Evolutionary conservation across 1,140 invertebrate genomes (phyloP).

Genomic region (Parapsyche elsis): DNA sequence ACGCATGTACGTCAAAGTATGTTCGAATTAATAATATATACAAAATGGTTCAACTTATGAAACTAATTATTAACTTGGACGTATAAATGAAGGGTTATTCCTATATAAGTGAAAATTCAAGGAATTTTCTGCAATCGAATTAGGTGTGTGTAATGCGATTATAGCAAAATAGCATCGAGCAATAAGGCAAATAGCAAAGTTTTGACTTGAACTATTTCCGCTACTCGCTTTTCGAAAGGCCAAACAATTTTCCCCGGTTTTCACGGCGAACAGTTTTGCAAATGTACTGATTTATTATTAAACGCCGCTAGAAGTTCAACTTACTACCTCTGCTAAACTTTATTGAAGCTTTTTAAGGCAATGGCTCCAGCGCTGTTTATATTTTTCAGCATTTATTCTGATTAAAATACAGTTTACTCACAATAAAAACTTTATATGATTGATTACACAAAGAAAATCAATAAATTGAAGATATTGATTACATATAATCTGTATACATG

Average conservation of each 20-base stretch:
- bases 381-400: no score
- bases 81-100: no score
- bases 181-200: not conserved
- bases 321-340: conserved; percentile 23
- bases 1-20: not conserved
- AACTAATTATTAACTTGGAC: not conserved
- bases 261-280: conserved; percentile 1
- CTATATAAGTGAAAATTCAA: no score
- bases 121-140: no score
- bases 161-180: not conserved
- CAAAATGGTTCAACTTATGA: not conserved
- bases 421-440: no score
- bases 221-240: not conserved
- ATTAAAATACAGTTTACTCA: no score
- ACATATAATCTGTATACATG: no score
- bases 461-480: no score
- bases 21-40: not conserved
- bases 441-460: no score
- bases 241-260: conserved; percentile 13
- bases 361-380: not conserved
- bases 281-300: conserved; percentile 45
- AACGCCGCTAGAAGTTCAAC: conserved; percentile 14
- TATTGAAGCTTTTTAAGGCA: conserved; percentile 19
- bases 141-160: no score
- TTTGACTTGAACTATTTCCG: not conserved